These are phyloP conservation scores for Metacarcinus magister DNA, from an alignment of 2,888 invertebrate species.

Conservation along the genomic window DNA sequence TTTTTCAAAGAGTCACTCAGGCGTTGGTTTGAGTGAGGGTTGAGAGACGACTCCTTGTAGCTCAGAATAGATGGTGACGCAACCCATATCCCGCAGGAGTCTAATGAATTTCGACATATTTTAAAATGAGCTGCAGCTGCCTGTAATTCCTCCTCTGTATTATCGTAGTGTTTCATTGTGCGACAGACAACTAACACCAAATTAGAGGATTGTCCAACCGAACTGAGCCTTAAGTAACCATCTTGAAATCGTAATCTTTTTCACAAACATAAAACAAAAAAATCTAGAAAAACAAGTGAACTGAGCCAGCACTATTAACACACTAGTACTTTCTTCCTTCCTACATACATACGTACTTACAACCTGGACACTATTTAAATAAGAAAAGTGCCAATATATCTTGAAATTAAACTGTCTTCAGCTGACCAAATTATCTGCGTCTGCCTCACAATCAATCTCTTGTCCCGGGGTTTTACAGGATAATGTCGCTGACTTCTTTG, in stretches of 20 bases:
- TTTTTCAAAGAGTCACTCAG: conserved; percentile 11
- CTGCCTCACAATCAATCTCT: not conserved
- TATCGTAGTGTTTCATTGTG: not conserved
- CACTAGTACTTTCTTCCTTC: not conserved
- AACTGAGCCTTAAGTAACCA: not conserved
- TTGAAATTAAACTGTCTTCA: not conserved
- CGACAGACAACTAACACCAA: not conserved
- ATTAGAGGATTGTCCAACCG: not conserved
- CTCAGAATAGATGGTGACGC: not conserved
- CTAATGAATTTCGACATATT: not conserved
- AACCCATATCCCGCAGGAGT: not conserved
- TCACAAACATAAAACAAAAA: not conserved
- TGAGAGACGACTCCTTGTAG: not conserved
- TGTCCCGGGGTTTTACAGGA: not conserved
- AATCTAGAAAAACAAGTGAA: not conserved
- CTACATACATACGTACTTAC: not conserved
- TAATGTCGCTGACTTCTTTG: not conserved
- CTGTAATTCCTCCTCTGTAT: not conserved
- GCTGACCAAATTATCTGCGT: not conserved
- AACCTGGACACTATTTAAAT: not conserved
- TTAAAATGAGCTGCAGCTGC: not conserved
- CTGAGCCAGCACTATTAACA: not conserved
- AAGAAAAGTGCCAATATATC: not conserved
- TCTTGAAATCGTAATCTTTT: not conserved
- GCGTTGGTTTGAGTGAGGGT: not conserved